Percentiles rank a stretch among this genome's conserved stretches.
phyloP scores from a whole-genome alignment of 2,113 vertebrate genomes.

The Chaetops frenatus region DNA sequence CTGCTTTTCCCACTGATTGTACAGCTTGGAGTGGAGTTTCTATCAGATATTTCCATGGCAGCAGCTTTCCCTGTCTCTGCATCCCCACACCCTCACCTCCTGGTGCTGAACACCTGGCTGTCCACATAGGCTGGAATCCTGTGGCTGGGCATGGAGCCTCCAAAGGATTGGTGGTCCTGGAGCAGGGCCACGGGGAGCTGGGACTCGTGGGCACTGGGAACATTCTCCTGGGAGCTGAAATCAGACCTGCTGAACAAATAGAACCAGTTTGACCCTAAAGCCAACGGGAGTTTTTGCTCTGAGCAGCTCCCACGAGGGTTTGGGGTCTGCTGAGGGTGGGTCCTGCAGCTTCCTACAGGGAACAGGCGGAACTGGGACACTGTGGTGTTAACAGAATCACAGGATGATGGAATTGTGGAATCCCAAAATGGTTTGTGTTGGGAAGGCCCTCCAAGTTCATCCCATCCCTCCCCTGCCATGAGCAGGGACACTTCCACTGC shows the following conservation, averaged over 20 bases:
- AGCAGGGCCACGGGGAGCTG: not conserved
- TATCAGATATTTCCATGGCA: not conserved
- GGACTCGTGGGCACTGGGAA: not conserved
- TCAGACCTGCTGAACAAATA: not conserved
- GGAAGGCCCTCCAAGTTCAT: not conserved
- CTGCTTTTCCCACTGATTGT: too few species aligned
- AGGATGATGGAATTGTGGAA: not conserved
- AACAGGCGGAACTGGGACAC: not conserved
- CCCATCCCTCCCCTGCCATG: too few species aligned
- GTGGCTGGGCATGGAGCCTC: not conserved
- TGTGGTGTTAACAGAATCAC: accelerated
- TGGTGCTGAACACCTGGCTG: not conserved
- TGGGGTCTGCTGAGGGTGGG: not conserved
- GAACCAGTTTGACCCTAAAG: not conserved
- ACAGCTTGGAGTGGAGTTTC: too few species aligned
- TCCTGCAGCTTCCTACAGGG: not conserved
- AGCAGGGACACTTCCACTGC: not conserved
- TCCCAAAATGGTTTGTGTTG: too few species aligned
- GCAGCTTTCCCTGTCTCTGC: not conserved
- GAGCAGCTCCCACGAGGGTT: not conserved
- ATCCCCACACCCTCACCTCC: not conserved
- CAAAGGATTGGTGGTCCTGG: not conserved
- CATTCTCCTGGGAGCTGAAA: not conserved
- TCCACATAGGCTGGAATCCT: not conserved
- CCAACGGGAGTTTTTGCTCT: not conserved